Evolutionary conservation across 1,140 invertebrate genomes (phyloP), one percentile per base, ranked within the genome.

Genomic region (Zelostemma sp.): DNA sequence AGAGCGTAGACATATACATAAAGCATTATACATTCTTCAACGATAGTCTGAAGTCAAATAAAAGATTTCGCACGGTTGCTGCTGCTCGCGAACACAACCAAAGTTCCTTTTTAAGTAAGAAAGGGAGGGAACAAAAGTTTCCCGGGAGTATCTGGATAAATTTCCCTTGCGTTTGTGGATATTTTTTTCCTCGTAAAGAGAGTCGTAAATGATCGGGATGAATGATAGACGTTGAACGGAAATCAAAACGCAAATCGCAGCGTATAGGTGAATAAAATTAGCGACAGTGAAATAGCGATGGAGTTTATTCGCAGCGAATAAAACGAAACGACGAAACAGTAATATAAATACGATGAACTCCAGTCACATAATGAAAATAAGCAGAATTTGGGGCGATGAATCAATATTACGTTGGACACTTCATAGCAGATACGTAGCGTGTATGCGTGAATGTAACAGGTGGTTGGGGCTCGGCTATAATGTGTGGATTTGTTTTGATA

Each of bases 1-100:
- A 65, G 66, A 57, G 66, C 62, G 68, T 58, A 66, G 68, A 71
- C 54, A 62, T 66, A 71, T 66, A 65, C 68, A 64, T 71, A 71
- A 71, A 71, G 58, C 54, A 71, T 71, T 71, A 71, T 71, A 71
- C 68, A 65, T 71, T 65, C 61, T 54, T 65, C 68, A 54, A 54
- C 61, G 51, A 65, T 56, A 46, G 53, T 71, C 68, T 62, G 35
- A 38, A 71, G 58, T 71, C 62, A 66, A 71, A 71, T 71, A 71
- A 71, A 71, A 71, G 68, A 71, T 58, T 66, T 62, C 57, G 62
- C 65, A 66, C 62, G 65, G 62, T 70, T 63, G 56, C 31, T 47
- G 62, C 48, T 50, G 68, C 68, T 71, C 58, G 68, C 53, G 66
- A 71, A 54, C 54, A 55, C 62, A 31, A 31, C 28, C 28, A 11